phyloP scores from a whole-genome alignment of 2,113 vertebrate genomes.

The Cebidichthys violaceus region DNA sequence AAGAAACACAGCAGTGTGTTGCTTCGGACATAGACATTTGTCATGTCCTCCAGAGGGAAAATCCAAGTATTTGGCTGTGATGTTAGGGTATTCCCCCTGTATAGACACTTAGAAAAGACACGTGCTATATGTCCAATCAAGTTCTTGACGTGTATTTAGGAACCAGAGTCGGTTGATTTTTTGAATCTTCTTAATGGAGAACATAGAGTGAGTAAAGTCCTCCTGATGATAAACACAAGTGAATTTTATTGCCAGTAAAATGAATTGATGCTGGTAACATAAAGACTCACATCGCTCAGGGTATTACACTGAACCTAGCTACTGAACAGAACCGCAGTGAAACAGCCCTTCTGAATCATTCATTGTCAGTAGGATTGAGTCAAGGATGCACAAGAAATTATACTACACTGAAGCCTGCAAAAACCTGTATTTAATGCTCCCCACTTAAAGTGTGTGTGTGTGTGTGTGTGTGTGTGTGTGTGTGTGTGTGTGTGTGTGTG shows the following conservation, averaged over 20 bases:
- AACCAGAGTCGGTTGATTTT: background rate
- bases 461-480: background rate
- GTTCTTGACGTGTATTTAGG: background rate
- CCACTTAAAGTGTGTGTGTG: background rate
- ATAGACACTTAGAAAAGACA: background rate
- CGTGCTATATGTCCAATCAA: background rate
- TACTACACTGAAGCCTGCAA: background rate
- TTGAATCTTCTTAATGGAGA: constrained; percentile 2
- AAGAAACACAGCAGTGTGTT: constrained; percentile 60
- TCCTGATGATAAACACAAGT: constrained; percentile 7
- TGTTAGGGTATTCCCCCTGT: constrained; percentile 61
- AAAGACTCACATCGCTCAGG: background rate
- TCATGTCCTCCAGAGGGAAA: constrained; percentile 48
- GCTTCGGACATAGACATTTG: constrained; percentile 54
- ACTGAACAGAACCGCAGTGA: background rate
- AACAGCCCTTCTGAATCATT: background rate
- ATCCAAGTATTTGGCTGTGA: constrained; percentile 54
- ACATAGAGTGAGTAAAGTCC: background rate
- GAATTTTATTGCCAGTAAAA: constrained; percentile 14
- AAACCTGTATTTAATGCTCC: background rate
- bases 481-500: background rate
- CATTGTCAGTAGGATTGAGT: background rate
- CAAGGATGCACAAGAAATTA: background rate
- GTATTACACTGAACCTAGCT: background rate
- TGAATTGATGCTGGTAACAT: background rate